Evolutionary conservation across 2,888 invertebrate genomes (phyloP).

Genomic region (Drosophila monieri): DNA sequence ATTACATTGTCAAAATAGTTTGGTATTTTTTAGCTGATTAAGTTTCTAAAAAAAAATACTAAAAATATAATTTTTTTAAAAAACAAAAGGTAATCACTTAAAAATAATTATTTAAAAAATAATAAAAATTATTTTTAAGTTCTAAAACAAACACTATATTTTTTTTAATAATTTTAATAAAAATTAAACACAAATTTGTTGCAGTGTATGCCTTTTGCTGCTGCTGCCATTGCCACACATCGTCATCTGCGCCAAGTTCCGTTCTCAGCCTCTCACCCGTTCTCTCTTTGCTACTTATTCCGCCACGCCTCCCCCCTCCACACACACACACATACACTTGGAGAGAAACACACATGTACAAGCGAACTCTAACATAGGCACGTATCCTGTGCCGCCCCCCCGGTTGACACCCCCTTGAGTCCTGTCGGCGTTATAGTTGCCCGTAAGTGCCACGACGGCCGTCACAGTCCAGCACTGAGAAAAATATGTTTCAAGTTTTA

Average conservation of each 20-base stretch:
- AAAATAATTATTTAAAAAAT: no score
- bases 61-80: no score
- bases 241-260: conserved; percentile 60
- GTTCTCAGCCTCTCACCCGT: conserved; percentile 41
- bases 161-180: no score
- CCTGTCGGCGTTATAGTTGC: conserved; percentile 56
- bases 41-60: no score
- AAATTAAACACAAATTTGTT: not conserved
- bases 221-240: conserved; percentile 61
- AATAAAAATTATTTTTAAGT: no score
- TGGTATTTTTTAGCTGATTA: no score
- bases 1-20: no score
- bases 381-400: conserved; percentile 9
- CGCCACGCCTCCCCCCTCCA: conserved; percentile 3
- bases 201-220: conserved; percentile 50
- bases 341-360: conserved; percentile 6
- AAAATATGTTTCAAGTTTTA: not conserved
- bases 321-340: conserved; percentile 1
- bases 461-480: conserved; percentile 20
- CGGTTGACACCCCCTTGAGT: conserved; percentile 1
- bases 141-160: no score
- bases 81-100: no score
- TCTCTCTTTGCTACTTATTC: conserved; percentile 12
- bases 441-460: conserved; percentile 57
- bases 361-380: conserved; percentile 26